Evolutionary conservation across 37 sponge, comb jelly and placozoan species (phyloP), one percentile per base, ranked within the genome.

Genomic region (Cladorhizidae sp.): DNA sequence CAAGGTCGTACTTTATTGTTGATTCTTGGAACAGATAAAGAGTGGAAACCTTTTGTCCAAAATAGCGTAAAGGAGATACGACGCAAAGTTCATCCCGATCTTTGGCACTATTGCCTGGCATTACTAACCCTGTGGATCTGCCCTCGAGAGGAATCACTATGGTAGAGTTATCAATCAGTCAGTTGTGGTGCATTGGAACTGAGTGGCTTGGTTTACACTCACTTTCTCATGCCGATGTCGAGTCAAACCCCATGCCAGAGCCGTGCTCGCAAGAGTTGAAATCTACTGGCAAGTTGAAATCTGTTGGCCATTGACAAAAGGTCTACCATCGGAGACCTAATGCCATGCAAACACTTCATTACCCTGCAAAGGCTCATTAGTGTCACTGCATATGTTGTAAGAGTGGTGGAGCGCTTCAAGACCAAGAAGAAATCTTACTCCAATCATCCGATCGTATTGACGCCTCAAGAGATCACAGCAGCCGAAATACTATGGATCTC

Each of bases 41-140:
- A 75, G 50, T 87, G 87, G 86, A 86, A 79, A 28, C 80, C 74
- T 6, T 85, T 85, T 42, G 63, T 78, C 25, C 73, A 72, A 45
- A 79, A 80, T n/a, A 41, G 74, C n/a, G 87, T 80, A 0, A 57
- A 39, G 32, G 74, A 80, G 58, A 74, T 80, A 51, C 32, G 80
- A 14, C 40, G 62, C 23, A 57, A 65, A 42, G 52, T 86, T 1
- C 64, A 77, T 58, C 80, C 80, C 42, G 26, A 57, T 22, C 40
- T 22, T 33, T 79, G 80, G 80, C 43, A 72, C 22, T 74, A 72
- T 28, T 87, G 87, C 81, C 86, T 45, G 86, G 80, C 40, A 41
- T 1, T 25, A 17, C 55, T 22, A 86, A 86, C 39, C 85, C 79
- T 35, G 79, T 72, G 40, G 79, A 77, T 61, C 55, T 79, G 33